Base-by-base conservation (phyloP, 2,888 invertebrate species). In the Thereva unica region DNA sequence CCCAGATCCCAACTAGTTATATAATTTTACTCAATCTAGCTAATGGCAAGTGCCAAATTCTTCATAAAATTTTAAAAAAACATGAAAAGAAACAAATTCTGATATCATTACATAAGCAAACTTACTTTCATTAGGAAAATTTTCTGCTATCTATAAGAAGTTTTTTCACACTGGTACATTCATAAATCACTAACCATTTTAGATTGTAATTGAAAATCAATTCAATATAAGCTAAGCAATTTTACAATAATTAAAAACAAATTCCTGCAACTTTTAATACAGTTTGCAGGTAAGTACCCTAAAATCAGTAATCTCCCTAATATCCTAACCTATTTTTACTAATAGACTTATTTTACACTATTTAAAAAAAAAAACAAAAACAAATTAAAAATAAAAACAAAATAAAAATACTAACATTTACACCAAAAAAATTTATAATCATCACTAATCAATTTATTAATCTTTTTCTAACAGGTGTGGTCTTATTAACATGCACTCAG, bases 391-490 rank as follows among this genome's bases (percentile, higher is more conserved):
- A 44, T 8, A 44, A n/a, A 44, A 9, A n/a, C 44, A 44, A 44
- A 44, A 44, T 3, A 44, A 44, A 9, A 9, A 44, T n/a, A 44
- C n/a, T 9, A 23, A n/a, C 34, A 50, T 50, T 50, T 50, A 50
- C n/a, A 37, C 50, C 23, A 9, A 35, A 50, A 50, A 35, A 50
- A 50, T 50, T 50, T 9, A 8, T 5, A n/a, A 7, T 35, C 37
- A 35, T 37, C 41, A 40, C 38, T 61, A 23, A 61, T 50, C 57
- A 66, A 56, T 66, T 35, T 37, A 42, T 66, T 52, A 70, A 68
- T 72, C 71, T 72, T 74, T 74, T 75, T 76, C 77, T 75, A 78
- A 79, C 80, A 80, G 80, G 80, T 79, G 77, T 80, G 80, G 80
- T 79, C 77, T 76, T 80, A 80, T 79, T 80, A 80, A 80, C 77